These are phyloP conservation scores for Engraulis encrasicolus DNA, from an alignment of 2,113 vertebrate genomes.

Conservation along the genomic window DNA sequence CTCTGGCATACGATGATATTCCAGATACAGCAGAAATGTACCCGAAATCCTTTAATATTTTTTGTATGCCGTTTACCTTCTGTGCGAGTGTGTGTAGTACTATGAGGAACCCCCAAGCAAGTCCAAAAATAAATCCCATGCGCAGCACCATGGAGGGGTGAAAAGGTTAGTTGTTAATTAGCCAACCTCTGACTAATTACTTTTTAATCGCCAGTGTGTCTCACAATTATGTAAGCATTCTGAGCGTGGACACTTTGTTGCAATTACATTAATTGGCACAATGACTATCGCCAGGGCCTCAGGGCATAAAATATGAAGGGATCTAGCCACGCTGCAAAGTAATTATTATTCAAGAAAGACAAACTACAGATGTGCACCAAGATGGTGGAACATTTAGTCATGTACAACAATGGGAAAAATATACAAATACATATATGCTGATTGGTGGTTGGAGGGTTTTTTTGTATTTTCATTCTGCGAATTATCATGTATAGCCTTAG, in stretches of 20 bases:
- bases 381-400: neutral
- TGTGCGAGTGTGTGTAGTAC: no score
- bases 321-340: neutral
- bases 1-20: no score
- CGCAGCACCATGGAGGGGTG: neutral
- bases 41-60: no score
- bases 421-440: no score
- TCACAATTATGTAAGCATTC: slow-evolving; percentile 14
- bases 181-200: neutral
- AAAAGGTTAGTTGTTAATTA: neutral
- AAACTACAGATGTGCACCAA: neutral
- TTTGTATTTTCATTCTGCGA: no score
- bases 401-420: neutral
- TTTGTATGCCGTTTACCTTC: no score
- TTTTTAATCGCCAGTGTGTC: neutral
- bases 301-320: neutral
- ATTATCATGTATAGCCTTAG: neutral
- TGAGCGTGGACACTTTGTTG: neutral
- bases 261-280: slow-evolving; percentile 1
- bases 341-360: slow-evolving; percentile 9
- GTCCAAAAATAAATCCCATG: neutral
- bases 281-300: neutral
- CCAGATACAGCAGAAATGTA: neutral
- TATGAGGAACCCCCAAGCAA: no score
- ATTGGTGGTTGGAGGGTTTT: no score